phyloP scores from a whole-genome alignment of 1,140 invertebrate genomes.

The Mycetomoellerius zeteki region DNA sequence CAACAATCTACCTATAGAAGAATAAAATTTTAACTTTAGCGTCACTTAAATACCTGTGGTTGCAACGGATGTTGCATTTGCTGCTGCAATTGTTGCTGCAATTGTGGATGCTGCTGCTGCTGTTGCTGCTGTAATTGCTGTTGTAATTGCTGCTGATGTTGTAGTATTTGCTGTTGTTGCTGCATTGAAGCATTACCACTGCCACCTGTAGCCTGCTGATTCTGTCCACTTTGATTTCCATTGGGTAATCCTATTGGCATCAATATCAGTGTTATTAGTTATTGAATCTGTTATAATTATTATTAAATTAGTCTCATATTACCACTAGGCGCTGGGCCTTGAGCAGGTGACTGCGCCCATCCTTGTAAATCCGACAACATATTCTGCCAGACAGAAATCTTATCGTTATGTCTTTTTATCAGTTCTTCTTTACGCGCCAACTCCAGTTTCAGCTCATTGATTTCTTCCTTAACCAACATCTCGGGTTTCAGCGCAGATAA shows the following conservation, averaged over 20 bases:
- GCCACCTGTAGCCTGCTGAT: slow-evolving; percentile 78
- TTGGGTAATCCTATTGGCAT: slow-evolving; percentile 78
- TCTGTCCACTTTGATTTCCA: slow-evolving; percentile 78
- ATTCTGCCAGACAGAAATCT: slow-evolving; percentile 95
- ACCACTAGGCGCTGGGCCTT: slow-evolving; percentile 86
- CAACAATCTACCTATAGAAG: slow-evolving; percentile 51
- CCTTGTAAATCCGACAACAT: slow-evolving; percentile 92
- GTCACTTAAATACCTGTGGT: slow-evolving; percentile 83
- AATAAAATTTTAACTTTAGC: slow-evolving; percentile 59
- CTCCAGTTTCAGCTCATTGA: slow-evolving; percentile 94
- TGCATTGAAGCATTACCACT: slow-evolving; percentile 71
- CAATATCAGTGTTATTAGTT: slow-evolving; percentile 66
- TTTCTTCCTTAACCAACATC: slow-evolving; percentile 96
- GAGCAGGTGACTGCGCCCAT: slow-evolving; percentile 86
- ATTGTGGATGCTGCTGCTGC: slow-evolving; percentile 85
- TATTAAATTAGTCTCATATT: slow-evolving; percentile 50
- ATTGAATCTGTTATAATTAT: slow-evolving; percentile 10
- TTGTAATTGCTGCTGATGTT: slow-evolving; percentile 86
- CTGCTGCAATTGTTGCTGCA: slow-evolving; percentile 85
- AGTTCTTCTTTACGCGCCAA: slow-evolving; percentile 95
- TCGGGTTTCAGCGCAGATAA: slow-evolving; percentile 97
- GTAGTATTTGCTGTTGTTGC: slow-evolving; percentile 84
- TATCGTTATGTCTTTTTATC: slow-evolving; percentile 95
- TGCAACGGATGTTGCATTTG: slow-evolving; percentile 80
- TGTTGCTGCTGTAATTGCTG: slow-evolving; percentile 87